phyloP scores from a whole-genome alignment of 2,113 vertebrate genomes.

The Micronycteris hirsuta region DNA sequence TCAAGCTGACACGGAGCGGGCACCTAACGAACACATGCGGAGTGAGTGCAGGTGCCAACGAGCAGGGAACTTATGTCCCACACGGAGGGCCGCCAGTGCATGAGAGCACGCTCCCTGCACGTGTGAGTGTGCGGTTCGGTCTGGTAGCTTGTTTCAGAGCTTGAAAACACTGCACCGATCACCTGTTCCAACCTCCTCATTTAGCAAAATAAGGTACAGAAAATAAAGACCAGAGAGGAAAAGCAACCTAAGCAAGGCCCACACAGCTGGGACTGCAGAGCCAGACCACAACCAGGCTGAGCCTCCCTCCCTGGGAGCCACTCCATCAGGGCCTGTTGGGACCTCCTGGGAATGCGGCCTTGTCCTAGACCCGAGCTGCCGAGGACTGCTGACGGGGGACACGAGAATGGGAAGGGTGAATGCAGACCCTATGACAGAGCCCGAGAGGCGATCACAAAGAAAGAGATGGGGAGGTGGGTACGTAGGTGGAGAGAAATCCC shows the following conservation, averaged over 20 bases:
- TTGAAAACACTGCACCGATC: background rate
- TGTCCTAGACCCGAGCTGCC: fast-evolving
- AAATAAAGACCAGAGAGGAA: background rate
- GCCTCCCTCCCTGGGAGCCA: fast-evolving
- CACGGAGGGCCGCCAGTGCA: fast-evolving
- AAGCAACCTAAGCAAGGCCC: background rate
- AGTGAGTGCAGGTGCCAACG: fast-evolving
- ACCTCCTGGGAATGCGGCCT: fast-evolving
- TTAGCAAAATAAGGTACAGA: background rate
- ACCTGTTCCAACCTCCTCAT: background rate
- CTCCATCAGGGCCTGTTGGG: fast-evolving
- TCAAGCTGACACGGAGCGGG: background rate
- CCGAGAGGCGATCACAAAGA: fast-evolving
- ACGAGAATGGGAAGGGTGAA: background rate
- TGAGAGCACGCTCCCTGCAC: background rate
- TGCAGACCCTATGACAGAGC: fast-evolving
- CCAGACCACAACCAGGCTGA: background rate
- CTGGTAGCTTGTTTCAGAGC: background rate
- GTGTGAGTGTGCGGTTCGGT: background rate
- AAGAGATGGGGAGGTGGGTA: background rate
- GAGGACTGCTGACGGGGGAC: fast-evolving
- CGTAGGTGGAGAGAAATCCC: background rate
- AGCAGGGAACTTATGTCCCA: background rate
- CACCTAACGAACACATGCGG: background rate
- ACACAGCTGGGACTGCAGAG: background rate